These are phyloP conservation scores for Drosophila peninsularis DNA, from an alignment of 2,888 invertebrate species.

Conservation along the genomic window DNA sequence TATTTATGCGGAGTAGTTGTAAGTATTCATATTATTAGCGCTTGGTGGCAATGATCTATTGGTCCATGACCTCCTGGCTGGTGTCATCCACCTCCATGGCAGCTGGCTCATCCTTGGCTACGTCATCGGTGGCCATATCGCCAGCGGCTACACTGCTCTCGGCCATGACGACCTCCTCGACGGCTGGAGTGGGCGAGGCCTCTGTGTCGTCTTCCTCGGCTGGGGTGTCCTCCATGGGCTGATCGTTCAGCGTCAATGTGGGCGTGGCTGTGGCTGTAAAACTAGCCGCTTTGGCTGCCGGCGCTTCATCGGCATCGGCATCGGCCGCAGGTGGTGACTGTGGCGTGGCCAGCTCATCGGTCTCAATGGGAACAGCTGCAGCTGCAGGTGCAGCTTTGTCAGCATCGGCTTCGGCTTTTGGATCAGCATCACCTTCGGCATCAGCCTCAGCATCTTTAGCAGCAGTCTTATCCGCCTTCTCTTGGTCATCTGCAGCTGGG, in stretches of 20 bases:
- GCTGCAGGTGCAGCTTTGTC: neutral
- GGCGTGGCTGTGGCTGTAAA: constrained; percentile 49
- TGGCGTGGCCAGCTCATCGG: constrained; percentile 39
- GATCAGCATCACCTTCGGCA: no score
- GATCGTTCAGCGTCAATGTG: constrained; percentile 74
- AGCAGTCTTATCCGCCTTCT: constrained; percentile 23
- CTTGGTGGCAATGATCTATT: constrained; percentile 68
- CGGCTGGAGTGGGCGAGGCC: constrained; percentile 51
- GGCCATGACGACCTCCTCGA: constrained; percentile 82
- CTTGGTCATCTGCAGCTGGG: constrained; percentile 21
- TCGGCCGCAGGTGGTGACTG: constrained; percentile 18
- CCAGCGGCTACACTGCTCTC: constrained; percentile 69
- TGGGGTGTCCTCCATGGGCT: constrained; percentile 79
- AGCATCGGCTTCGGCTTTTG: neutral
- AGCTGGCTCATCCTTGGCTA: constrained; percentile 80
- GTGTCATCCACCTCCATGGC: constrained; percentile 85
- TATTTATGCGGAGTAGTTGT: constrained; percentile 55
- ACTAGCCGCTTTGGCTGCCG: constrained; percentile 10
- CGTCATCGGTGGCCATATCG: constrained; percentile 82
- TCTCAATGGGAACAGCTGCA: constrained; percentile 29
- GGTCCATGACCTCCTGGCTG: constrained; percentile 85
- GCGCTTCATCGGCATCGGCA: neutral
- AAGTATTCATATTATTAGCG: constrained; percentile 47
- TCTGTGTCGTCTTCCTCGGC: constrained; percentile 73
- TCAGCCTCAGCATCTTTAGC: neutral